Evolutionary conservation across 1,140 invertebrate species (phyloP).

Genomic region (Bombus fervidus): DNA sequence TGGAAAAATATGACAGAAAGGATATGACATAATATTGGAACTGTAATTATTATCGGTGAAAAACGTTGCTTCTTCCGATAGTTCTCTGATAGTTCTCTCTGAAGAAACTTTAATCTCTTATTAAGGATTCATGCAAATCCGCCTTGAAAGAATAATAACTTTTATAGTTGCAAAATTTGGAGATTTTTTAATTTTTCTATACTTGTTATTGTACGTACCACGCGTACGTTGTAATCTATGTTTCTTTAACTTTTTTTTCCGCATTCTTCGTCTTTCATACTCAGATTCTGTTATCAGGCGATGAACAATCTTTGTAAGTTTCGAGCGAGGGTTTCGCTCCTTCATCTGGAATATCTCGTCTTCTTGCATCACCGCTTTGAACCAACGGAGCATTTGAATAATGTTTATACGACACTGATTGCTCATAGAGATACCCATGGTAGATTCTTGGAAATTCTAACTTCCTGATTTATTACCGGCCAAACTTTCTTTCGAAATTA

Average conservation of each 20-base stretch:
- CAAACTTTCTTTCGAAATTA: constrained; percentile 57
- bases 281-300: background rate
- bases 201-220: background rate
- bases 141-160: too few species aligned
- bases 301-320: constrained; percentile 46
- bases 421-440: constrained; percentile 46
- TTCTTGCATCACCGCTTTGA: constrained; percentile 54
- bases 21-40: background rate
- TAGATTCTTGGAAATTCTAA: constrained; percentile 30
- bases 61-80: background rate
- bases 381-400: constrained; percentile 39
- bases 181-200: background rate
- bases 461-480: constrained; percentile 48
- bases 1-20: background rate
- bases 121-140: background rate
- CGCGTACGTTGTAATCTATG: too few species aligned
- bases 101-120: background rate
- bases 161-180: background rate
- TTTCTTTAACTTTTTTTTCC: background rate
- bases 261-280: background rate
- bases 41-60: background rate
- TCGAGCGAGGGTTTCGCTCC: constrained; percentile 24
- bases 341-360: constrained; percentile 63
- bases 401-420: constrained; percentile 66
- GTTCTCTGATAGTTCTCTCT: background rate